These are phyloP conservation scores for Campoletis sonorensis DNA, from an alignment of 1,140 invertebrate genomes.

Conservation along the genomic window DNA sequence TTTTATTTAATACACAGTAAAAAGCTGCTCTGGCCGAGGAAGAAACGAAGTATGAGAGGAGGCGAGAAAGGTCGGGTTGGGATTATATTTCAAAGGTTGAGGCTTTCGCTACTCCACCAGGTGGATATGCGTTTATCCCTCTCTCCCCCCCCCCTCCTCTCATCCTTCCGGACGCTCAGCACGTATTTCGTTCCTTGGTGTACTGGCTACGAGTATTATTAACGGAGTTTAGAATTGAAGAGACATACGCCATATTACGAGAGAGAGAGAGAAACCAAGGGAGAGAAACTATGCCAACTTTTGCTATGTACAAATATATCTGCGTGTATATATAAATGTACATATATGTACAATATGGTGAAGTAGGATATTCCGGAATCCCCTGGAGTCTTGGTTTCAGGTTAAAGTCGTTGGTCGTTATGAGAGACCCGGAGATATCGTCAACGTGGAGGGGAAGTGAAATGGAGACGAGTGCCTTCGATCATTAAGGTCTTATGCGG, in stretches of 20 bases:
- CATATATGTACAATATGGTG: neutral
- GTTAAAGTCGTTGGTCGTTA: slow-evolving; percentile 22
- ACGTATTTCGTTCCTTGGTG: slow-evolving; percentile 25
- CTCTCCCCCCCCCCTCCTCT: no score
- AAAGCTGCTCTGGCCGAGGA: slow-evolving; percentile 4
- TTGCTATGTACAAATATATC: neutral
- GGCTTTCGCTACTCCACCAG: slow-evolving; percentile 4
- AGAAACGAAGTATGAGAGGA: neutral
- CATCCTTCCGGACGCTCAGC: slow-evolving; percentile 18
- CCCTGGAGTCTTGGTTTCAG: slow-evolving; percentile 3
- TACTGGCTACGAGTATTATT: slow-evolving; percentile 17
- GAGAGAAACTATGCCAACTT: neutral
- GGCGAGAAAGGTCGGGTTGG: neutral
- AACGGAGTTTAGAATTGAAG: slow-evolving; percentile 37
- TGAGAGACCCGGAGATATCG: neutral
- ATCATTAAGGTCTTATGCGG: slow-evolving; percentile 37
- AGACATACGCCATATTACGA: slow-evolving; percentile 26
- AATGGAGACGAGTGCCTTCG: slow-evolving; percentile 32
- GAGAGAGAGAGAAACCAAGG: neutral
- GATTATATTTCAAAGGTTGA: slow-evolving; percentile 37
- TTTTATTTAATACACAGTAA: slow-evolving; percentile 34
- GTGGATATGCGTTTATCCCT: neutral
- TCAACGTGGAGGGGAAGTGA: slow-evolving; percentile 6
- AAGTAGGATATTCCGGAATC: neutral
- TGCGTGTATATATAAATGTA: neutral